Base-by-base conservation (phyloP, 2,888 invertebrate species). In the Morinoia aosen region DNA sequence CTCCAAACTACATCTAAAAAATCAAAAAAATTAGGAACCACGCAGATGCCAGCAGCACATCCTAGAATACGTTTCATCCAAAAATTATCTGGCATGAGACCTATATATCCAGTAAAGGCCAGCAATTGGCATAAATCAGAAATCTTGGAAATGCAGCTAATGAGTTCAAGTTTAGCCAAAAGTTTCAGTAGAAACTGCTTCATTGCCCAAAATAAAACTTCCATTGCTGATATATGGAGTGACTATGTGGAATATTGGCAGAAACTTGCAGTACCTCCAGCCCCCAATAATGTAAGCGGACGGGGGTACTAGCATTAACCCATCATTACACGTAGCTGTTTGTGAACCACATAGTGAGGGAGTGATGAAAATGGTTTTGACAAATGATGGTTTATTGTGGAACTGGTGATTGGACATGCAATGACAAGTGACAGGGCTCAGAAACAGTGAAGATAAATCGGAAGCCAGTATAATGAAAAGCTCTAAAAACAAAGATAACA, bases 31-130 rank as follows among this genome's bases (percentile, higher is more conserved):
- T 56, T 58, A 57, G 57, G 12, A 57, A n/a, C 48, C 4, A 12
- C 2, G 10, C 56, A 93, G 33, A 57, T 10, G n/a, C 57, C 19
- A 33, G 33, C 1, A 57, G 56, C 5, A 4, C 25, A 5, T n/a
- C 33, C n/a, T 33, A 93, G 93, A 93, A 56, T 93, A 5, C 56
- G 93, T 12, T 57, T 93, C 58, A 57, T 93, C 33, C 93, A 58
- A 14, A 93, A 93, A 48, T 14, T 25, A 57, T 93, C 93, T 10
- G 93, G 93, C 56, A 93, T 93, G 93, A 56, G 93, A 48, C 93
- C 93, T 11, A 58, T 93, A 57, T 93, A 33, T 48, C 93, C 93
- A 48, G 14, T 93, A 11, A 33, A 33, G 19, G 16, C 10, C 7
- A 25, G 25, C 48, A n/a, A 33, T 33, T 93, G 58, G 57, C 3